Evolutionary conservation across 2,113 vertebrate genomes (phyloP).

Genomic region (Sterna hirundo): DNA sequence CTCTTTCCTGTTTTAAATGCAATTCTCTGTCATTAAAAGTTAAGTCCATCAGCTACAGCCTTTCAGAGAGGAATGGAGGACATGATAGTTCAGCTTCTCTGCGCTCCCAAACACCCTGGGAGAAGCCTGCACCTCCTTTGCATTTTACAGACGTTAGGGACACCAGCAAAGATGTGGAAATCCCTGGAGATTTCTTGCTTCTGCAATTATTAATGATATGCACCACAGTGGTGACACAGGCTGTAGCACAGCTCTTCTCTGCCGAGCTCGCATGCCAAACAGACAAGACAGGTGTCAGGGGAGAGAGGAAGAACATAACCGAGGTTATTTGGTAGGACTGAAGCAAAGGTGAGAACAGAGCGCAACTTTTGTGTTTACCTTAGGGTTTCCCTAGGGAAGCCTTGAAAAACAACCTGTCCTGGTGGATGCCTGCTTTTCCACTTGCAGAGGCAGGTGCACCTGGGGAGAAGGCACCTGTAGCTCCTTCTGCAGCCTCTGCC

Average conservation of each 20-base stretch:
- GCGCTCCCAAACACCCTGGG: neutral
- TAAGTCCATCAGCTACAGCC: neutral
- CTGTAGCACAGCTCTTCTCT: neutral
- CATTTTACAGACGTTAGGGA: neutral
- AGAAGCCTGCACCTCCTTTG: neutral
- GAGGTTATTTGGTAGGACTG: neutral
- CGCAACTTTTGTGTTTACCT: rapidly evolving
- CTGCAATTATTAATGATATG: neutral
- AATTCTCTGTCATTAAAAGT: neutral
- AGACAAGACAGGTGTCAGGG: neutral
- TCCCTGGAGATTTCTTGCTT: neutral
- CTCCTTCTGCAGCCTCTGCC: neutral
- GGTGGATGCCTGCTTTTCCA: neutral
- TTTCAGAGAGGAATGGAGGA: neutral
- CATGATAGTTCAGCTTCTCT: neutral
- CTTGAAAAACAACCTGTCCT: neutral
- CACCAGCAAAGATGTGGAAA: neutral
- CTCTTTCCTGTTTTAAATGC: neutral
- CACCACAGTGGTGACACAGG: neutral
- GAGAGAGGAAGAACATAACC: neutral
- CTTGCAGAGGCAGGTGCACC: neutral
- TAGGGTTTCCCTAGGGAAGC: neutral
- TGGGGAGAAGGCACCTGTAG: neutral
- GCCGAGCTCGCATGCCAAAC: neutral
- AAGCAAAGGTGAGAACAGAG: neutral